A percentile compares a stretch with the other conserved stretches of the same genome.
Evolutionary conservation across 2,113 vertebrate genomes (phyloP).

Genomic region (Beaufortia kweichowensis): DNA sequence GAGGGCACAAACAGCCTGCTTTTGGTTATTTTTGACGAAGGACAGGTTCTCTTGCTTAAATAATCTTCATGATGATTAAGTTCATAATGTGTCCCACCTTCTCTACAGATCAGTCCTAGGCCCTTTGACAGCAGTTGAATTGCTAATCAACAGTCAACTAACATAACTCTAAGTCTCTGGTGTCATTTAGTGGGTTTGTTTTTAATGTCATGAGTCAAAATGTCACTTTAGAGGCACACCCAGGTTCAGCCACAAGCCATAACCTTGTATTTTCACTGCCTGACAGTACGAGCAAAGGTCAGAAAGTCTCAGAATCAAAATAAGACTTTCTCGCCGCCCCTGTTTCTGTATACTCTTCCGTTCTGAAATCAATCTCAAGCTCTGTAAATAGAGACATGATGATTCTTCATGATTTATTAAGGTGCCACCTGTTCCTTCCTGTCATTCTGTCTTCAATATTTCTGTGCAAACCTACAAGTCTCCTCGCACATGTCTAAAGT

Average conservation of each 20-base stretch:
- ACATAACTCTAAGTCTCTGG: no score
- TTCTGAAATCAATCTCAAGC: slow-evolving; percentile 32
- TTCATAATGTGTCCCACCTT: no score
- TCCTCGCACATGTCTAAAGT: slow-evolving; percentile 34
- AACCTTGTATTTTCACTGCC: neutral
- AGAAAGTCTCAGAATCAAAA: slow-evolving; percentile 13
- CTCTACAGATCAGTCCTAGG: no score
- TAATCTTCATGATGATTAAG: no score
- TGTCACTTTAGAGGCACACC: neutral
- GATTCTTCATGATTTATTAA: slow-evolving; percentile 53
- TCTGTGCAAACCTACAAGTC: slow-evolving; percentile 37
- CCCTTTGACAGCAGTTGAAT: neutral
- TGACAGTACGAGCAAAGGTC: neutral
- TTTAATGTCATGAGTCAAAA: neutral
- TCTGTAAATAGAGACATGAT: slow-evolving; percentile 45
- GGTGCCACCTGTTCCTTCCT: slow-evolving; percentile 28
- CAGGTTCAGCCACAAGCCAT: slow-evolving; percentile 1
- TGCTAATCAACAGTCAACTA: neutral
- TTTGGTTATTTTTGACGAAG: no score
- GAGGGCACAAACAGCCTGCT: no score
- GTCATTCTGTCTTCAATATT: slow-evolving; percentile 39
- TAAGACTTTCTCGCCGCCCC: slow-evolving; percentile 1
- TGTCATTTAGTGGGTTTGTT: neutral
- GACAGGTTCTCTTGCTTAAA: no score
- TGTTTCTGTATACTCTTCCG: slow-evolving; percentile 7